Conservation (phyloP, 23 tunicate species). For the Ciona savignyi region DNA sequence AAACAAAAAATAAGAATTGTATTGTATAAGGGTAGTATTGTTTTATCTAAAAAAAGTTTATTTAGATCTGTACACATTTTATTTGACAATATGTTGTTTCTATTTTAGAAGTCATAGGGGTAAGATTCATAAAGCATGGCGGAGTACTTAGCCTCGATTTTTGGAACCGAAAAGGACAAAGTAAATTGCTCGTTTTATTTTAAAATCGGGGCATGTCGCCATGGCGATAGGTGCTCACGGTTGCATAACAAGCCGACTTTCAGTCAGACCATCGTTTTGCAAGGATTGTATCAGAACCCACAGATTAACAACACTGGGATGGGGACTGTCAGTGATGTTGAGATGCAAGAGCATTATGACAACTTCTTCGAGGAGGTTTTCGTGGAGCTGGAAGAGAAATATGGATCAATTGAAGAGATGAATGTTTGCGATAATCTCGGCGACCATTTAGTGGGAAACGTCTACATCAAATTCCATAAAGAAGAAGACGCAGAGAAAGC, state of each 20-base stretch:
- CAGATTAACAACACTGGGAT: constrained; percentile 74
- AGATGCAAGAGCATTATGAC: constrained; percentile 95
- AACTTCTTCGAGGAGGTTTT: constrained; percentile 92
- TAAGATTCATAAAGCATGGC: constrained; percentile 42
- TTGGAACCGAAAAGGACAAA: constrained; percentile 96
- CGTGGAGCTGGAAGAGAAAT: constrained; percentile 78
- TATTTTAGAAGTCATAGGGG: too few species aligned
- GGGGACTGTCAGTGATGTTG: constrained; percentile 63
- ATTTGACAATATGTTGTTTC: too few species aligned
- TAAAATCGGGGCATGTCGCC: constrained; percentile 98
- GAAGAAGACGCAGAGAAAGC: constrained; percentile 97
- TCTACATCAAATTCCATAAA: constrained; percentile 77
- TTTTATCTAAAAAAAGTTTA: too few species aligned
- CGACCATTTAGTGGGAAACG: constrained; percentile 95
- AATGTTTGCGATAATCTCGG: constrained; percentile 96
- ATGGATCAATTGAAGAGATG: constrained; percentile 94
- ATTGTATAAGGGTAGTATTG: too few species aligned
- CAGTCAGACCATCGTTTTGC: constrained; percentile 86
- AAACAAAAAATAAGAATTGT: too few species aligned
- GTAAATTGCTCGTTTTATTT: constrained; percentile 97
- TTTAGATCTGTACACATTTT: too few species aligned
- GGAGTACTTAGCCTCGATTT: constrained; percentile 91
- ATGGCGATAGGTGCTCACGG: constrained; percentile 90
- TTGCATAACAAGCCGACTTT: constrained; percentile 95
- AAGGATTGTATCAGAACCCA: constrained; percentile 87